Evolutionary conservation across 2,797 vertebrate species (phyloP).

Genomic region (Otolemur crassicaudatus): DNA sequence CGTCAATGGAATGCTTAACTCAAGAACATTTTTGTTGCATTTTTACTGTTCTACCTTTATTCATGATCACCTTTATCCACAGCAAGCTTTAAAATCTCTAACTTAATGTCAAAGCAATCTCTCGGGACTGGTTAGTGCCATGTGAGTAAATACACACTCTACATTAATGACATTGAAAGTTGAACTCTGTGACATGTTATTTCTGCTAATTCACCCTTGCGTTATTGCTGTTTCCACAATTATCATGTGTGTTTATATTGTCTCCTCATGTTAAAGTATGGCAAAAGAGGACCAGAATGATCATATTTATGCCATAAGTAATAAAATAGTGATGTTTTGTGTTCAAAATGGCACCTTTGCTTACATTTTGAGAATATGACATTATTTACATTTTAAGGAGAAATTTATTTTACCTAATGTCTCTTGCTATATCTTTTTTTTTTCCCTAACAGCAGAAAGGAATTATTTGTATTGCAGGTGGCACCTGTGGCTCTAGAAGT

Average conservation of each 20-base stretch:
- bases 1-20: conserved; percentile 49
- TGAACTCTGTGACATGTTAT: conserved; percentile 50
- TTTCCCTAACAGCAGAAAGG: conserved; percentile 1
- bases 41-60: conserved; percentile 48
- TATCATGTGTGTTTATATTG: background rate
- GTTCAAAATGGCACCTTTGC: background rate
- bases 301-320: conserved; percentile 49
- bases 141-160: conserved; percentile 31
- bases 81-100: conserved; percentile 33
- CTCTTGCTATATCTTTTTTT: background rate
- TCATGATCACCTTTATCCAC: conserved; percentile 55
- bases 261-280: background rate
- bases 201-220: conserved; percentile 43
- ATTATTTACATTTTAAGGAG: background rate
- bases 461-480: background rate
- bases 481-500: too few relatives aligned
- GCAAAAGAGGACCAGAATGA: background rate
- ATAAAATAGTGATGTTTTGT: conserved; percentile 9
- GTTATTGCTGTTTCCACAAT: conserved; percentile 15
- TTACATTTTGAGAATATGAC: conserved; percentile 52
- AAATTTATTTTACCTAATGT: background rate
- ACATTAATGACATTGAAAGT: background rate
- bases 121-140: conserved; percentile 11
- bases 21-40: conserved; percentile 45
- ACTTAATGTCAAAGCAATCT: conserved; percentile 25